phyloP scores from a whole-genome alignment of 2,113 vertebrate species.

The Pipa parva region DNA sequence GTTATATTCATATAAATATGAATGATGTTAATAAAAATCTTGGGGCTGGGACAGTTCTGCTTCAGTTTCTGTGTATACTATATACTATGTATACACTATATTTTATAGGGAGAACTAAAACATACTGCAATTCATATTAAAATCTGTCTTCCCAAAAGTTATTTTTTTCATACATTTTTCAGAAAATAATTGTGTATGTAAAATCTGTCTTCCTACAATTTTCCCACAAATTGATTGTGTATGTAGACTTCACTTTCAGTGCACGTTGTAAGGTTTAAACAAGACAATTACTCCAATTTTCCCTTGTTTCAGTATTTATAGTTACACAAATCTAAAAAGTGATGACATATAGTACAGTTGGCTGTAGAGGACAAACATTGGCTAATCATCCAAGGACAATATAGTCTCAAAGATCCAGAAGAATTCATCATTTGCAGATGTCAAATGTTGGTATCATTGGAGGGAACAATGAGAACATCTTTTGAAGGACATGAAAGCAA shows the following conservation, averaged over 20 bases:
- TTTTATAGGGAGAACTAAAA: no score
- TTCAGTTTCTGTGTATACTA: no score
- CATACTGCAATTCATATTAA: no score
- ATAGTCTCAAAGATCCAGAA: conserved; percentile 41
- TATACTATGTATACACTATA: no score
- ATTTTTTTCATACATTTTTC: no score
- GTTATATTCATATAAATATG: no score
- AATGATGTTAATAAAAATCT: no score
- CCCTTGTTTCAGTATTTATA: not conserved
- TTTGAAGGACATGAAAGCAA: conserved; percentile 47
- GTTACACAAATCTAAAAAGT: conserved; percentile 15
- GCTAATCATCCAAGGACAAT: conserved; percentile 47
- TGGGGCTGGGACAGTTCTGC: no score
- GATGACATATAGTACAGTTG: conserved; percentile 39
- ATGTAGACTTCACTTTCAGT: not conserved
- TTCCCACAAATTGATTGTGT: no score
- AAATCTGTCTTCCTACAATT: no score
- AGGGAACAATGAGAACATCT: conserved; percentile 44
- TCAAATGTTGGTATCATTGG: conserved; percentile 48
- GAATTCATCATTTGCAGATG: conserved; percentile 51
- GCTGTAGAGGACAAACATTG: conserved; percentile 36
- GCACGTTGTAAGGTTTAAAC: conserved; percentile 25
- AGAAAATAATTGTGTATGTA: no score
- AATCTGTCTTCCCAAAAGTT: no score
- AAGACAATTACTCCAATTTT: conserved; percentile 1